Conservation (phyloP, 2,797 vertebrate species). For the Fundulus diaphanus region DNA sequence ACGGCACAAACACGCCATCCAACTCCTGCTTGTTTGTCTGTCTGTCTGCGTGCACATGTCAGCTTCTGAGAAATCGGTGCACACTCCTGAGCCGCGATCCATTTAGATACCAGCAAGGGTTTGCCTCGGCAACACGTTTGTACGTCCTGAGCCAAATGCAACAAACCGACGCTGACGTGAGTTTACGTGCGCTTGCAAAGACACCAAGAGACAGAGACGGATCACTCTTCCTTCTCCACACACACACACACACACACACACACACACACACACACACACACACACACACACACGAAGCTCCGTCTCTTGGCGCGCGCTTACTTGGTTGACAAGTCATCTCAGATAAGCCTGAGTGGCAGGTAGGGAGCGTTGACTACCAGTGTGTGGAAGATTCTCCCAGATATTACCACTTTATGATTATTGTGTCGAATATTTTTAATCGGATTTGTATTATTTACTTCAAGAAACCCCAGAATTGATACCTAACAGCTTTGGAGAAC, state of each 20-base stretch:
- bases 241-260: constrained; percentile 27
- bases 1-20: constrained; percentile 31
- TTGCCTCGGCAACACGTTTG: constrained; percentile 30
- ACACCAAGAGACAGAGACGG: constrained; percentile 56
- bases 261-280: constrained; percentile 16
- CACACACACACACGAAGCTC: constrained; percentile 31
- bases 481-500: constrained; percentile 17
- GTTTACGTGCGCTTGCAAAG: constrained; percentile 15
- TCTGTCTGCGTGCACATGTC: constrained; percentile 65
- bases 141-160: constrained; percentile 37
- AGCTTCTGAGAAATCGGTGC: constrained; percentile 77
- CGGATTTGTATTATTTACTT: constrained; percentile 59
- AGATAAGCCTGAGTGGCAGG: constrained; percentile 84
- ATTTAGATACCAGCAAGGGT: constrained; percentile 81
- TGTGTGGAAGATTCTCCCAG: constrained; percentile 55
- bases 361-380: constrained; percentile 75
- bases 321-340: constrained; percentile 80
- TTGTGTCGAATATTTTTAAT: constrained; percentile 60
- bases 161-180: constrained; percentile 22
- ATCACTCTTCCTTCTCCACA: constrained; percentile 32
- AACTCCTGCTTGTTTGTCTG: constrained; percentile 22
- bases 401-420: constrained; percentile 60
- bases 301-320: constrained; percentile 72
- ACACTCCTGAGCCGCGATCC: constrained; percentile 81
- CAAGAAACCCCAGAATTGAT: constrained; percentile 44